phyloP scores from a whole-genome alignment of 2,888 invertebrate genomes.

The Phengaris alcon region DNA sequence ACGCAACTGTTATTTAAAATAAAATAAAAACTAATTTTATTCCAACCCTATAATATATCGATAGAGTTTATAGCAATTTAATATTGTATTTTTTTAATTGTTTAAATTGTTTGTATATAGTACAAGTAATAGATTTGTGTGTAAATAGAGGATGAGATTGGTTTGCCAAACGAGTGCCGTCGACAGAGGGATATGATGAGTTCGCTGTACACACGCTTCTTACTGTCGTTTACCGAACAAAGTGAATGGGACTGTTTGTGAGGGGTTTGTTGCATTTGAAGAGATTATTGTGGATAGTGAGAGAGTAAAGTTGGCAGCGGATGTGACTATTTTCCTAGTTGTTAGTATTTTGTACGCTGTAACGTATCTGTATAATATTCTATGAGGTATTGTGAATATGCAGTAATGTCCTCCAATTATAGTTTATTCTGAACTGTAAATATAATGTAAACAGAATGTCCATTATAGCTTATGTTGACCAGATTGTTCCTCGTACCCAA shows the following conservation, averaged over 20 bases:
- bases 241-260: constrained; percentile 51
- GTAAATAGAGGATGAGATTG: constrained; percentile 64
- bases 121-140: constrained; percentile 74
- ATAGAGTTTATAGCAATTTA: constrained; percentile 74
- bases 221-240: constrained; percentile 63
- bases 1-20: constrained; percentile 54
- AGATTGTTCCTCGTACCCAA: constrained; percentile 79
- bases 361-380: constrained; percentile 70
- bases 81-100: constrained; percentile 73
- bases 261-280: constrained; percentile 43
- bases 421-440: constrained; percentile 76
- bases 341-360: constrained; percentile 74
- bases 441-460: constrained; percentile 77
- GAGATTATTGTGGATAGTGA: constrained; percentile 34
- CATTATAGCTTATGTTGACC: constrained; percentile 80
- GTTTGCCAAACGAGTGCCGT: constrained; percentile 41
- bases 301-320: constrained; percentile 46
- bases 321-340: constrained; percentile 53
- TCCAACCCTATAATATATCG: constrained; percentile 67
- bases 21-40: constrained; percentile 67
- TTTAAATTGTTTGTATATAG: constrained; percentile 77
- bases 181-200: constrained; percentile 43
- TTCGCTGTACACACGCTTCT: constrained; percentile 72
- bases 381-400: constrained; percentile 75
- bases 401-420: constrained; percentile 71